Evolutionary conservation across 2,797 vertebrate genomes (phyloP), one percentile per base, ranked within the genome.

Genomic region (Distichodus sexfasciatus): DNA sequence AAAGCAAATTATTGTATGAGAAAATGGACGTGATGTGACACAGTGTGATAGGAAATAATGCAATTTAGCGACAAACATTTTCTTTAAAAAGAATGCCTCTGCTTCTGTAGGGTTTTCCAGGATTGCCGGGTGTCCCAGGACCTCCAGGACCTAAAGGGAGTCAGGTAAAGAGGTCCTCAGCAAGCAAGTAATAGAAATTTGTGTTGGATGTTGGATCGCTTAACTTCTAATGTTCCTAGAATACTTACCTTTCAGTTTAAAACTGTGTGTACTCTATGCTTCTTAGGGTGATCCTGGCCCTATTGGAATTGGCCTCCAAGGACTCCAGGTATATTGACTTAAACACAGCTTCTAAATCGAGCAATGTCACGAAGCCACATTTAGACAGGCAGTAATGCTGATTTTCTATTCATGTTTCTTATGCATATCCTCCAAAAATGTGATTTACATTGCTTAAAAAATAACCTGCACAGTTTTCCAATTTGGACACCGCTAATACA

Each of bases 61-160:
- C 10, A 4, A 10, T 6, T 48, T 14, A 11, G 6, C 55, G 40
- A 10, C 38, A 47, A 36, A 63, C 17, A 7, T 51, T 1, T 15
- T 14, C 7, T 51, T 26, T 14, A 46, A 35, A 53, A 41, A 40
- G 21, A 3, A 35, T 17, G 36, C 17, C 3, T 41, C 14, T 24
- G 21, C 36, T 69, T n/a, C 73, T 70, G 12, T 75, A 98, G 96
- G 96, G 96, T 48, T 82, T 87, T 53, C 85, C 88, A 0, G 96
- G 95, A 58, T 86, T 91, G 4, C 91, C 83, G 41, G 96, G 96
- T 36, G 83, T 85, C 35, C 87, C 87, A 1, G 95, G 96, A 2
- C 82, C 72, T 29, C 7, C 47, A 0, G 94, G 95, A 44, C 86
- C 87, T 58, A 95, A 93, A 82, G 96, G 96, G 69, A 87, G 69